Conservation (phyloP, 1,140 invertebrate genomes). For the Anastrepha obliqua region DNA sequence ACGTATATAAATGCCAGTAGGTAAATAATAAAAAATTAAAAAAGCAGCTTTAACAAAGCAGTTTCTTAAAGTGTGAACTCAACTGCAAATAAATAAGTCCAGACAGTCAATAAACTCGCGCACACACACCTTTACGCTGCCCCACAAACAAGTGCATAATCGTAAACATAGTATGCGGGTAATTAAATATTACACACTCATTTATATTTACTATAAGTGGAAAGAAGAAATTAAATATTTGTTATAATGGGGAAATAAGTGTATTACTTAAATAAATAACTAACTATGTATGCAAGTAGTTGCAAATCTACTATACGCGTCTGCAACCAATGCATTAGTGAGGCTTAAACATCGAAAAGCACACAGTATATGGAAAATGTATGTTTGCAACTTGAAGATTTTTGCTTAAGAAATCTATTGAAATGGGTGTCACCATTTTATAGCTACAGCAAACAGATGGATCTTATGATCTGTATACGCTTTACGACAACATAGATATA, state of each 20-base stretch:
- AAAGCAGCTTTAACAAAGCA: background rate
- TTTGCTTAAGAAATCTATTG: too few relatives aligned
- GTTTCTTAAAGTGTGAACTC: background rate
- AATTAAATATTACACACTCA: conserved; percentile 24
- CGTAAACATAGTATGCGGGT: background rate
- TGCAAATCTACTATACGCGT: too few relatives aligned
- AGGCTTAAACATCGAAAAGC: background rate
- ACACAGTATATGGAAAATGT: background rate
- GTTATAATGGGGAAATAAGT: background rate
- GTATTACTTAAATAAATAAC: conserved; percentile 10
- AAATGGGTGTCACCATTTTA: too few relatives aligned
- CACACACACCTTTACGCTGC: background rate
- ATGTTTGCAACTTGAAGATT: background rate
- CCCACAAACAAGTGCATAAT: background rate
- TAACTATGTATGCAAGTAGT: too few relatives aligned
- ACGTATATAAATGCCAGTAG: too few relatives aligned
- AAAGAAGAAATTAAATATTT: conserved; percentile 13
- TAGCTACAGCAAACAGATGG: too few relatives aligned
- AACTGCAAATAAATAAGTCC: background rate
- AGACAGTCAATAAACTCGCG: background rate
- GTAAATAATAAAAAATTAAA: too few relatives aligned
- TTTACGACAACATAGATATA: too few relatives aligned
- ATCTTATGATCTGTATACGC: too few relatives aligned
- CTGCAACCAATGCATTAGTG: too few relatives aligned
- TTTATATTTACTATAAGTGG: background rate